Conservation (phyloP, 2,113 vertebrate genomes). For the Hepsetus odoe region DNA sequence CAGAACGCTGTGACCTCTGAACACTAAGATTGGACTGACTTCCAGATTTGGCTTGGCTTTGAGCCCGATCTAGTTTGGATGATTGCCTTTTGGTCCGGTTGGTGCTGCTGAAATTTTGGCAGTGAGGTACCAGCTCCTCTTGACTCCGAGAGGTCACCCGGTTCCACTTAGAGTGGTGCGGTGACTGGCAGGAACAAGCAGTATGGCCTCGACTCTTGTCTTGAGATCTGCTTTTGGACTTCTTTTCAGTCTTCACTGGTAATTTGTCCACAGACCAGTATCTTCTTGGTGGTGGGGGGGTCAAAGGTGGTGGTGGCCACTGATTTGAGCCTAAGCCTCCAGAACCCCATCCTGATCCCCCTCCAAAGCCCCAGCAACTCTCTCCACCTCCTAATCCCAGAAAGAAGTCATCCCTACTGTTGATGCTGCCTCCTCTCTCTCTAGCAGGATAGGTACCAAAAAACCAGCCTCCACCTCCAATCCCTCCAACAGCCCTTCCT, state of each 20-base stretch:
- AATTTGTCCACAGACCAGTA: conserved; percentile 94
- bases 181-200: conserved; percentile 73
- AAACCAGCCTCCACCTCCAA: conserved; percentile 81
- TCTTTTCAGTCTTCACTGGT: conserved; percentile 84
- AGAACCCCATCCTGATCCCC: conserved; percentile 66
- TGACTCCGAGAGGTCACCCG: conserved; percentile 75
- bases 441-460: conserved; percentile 87
- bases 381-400: conserved; percentile 68
- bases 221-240: conserved; percentile 70
- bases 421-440: conserved; percentile 79
- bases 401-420: conserved; percentile 75
- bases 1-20: conserved; percentile 70
- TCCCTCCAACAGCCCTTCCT: conserved; percentile 75
- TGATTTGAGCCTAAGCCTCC: conserved; percentile 61
- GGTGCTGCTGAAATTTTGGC: conserved; percentile 75
- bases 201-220: conserved; percentile 72
- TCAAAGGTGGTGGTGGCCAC: conserved; percentile 73
- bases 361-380: conserved; percentile 64
- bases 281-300: conserved; percentile 79
- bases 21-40: conserved; percentile 86
- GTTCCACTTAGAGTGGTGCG: conserved; percentile 71
- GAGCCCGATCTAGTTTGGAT: conserved; percentile 72
- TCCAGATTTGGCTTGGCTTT: conserved; percentile 80
- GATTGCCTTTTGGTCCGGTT: conserved; percentile 71
- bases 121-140: conserved; percentile 81